Conservation (phyloP, 2,113 vertebrate species). For the Colistium nudipinnis region DNA sequence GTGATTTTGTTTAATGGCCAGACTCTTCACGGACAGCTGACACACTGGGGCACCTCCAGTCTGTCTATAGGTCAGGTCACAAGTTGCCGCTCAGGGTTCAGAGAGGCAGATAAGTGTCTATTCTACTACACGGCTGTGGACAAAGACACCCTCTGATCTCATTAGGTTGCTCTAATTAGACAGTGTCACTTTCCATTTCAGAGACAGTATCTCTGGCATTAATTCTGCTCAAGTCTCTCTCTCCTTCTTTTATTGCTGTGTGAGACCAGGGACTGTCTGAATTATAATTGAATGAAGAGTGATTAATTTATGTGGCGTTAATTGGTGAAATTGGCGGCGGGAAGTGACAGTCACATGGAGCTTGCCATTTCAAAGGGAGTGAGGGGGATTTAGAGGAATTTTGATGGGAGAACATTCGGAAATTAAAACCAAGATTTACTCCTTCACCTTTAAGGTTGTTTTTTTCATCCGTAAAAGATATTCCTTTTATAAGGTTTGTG, state of each 20-base stretch:
- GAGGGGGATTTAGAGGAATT: not conserved
- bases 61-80: constrained; percentile 37
- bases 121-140: constrained; percentile 38
- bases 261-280: constrained; percentile 41
- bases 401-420: not conserved
- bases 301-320: constrained; percentile 55
- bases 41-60: constrained; percentile 14
- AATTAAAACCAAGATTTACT: not conserved
- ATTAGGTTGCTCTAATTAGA: constrained; percentile 75
- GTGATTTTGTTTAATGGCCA: constrained; percentile 5
- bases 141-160: constrained; percentile 63
- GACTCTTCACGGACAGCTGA: constrained; percentile 8
- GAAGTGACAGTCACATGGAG: constrained; percentile 26
- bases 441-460: no score
- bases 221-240: constrained; percentile 41
- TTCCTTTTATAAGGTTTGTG: not conserved
- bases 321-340: constrained; percentile 40
- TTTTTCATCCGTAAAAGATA: no score
- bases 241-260: constrained; percentile 41
- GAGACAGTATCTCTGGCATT: constrained; percentile 52
- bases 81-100: constrained; percentile 38
- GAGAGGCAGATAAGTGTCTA: constrained; percentile 17
- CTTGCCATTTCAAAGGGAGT: constrained; percentile 4
- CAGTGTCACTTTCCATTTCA: constrained; percentile 74
- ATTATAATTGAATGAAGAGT: constrained; percentile 64